phyloP scores from a whole-genome alignment of 2,797 vertebrate species.

The Tolypeutes matacus region DNA sequence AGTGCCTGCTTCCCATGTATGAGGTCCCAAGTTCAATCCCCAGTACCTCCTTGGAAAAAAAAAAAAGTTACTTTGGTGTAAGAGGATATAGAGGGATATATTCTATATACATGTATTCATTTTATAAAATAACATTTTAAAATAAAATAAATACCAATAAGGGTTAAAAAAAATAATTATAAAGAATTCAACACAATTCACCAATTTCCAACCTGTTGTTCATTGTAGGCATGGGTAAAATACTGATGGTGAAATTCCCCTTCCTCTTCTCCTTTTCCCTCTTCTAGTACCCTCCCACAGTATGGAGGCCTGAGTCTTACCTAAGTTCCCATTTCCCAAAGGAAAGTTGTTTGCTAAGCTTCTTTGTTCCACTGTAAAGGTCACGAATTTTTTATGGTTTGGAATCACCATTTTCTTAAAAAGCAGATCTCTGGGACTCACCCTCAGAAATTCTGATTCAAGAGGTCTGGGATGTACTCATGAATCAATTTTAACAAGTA shows the following conservation, averaged over 20 bases:
- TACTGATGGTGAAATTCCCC: not conserved
- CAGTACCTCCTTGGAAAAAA: no score
- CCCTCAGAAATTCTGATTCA: not conserved
- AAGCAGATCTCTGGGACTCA: not conserved
- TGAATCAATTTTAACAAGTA: slow-evolving; percentile 9
- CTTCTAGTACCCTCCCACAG: not conserved
- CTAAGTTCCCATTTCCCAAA: not conserved
- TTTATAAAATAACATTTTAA: slow-evolving; percentile 35
- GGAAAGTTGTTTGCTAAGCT: not conserved
- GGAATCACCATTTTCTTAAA: not conserved
- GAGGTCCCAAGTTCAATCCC: no score
- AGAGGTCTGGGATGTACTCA: not conserved
- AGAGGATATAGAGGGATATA: not conserved
- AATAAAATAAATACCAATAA: slow-evolving; percentile 4
- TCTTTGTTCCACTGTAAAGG: not conserved
- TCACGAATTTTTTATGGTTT: not conserved
- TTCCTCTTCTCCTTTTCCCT: not conserved
- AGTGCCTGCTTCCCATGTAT: no score
- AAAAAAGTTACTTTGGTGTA: not conserved
- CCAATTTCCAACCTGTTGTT: not conserved
- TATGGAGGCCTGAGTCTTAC: not conserved
- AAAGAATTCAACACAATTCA: not conserved
- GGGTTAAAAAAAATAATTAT: not conserved
- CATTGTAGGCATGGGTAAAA: not conserved
- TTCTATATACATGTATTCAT: not conserved